Percentiles rank a stretch among this genome's conserved stretches.
Conservation (phyloP, 1,140 invertebrate species). For the Caenorhabditis remanei region DNA sequence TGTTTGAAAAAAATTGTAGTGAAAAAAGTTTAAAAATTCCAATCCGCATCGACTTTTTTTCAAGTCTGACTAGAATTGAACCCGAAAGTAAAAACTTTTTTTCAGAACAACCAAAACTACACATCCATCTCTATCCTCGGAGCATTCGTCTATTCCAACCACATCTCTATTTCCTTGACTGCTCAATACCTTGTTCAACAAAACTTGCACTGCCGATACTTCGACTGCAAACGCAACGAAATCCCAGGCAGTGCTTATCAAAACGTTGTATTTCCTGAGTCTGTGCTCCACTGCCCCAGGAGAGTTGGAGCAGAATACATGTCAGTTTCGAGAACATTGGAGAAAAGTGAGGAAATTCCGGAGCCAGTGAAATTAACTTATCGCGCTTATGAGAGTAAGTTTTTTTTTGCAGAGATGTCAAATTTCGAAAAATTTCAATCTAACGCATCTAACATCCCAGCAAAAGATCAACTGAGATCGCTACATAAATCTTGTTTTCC, state of each 20-base stretch:
- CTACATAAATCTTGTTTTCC: too few relatives aligned
- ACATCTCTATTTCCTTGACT: constrained; percentile 3
- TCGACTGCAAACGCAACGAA: constrained; percentile 11
- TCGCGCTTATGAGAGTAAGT: constrained; percentile 6
- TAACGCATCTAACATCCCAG: too few relatives aligned
- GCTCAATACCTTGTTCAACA: constrained; percentile 26
- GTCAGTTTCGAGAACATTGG: neutral
- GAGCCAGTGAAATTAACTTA: neutral
- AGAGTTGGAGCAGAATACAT: constrained; percentile 10
- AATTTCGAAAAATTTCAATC: too few relatives aligned
- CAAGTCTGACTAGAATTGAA: too few relatives aligned
- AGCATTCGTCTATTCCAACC: neutral
- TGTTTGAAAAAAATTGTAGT: too few relatives aligned
- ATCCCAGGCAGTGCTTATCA: neutral
- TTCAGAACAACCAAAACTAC: constrained; percentile 45
- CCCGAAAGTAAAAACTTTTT: too few relatives aligned
- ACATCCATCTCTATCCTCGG: neutral
- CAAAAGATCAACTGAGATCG: too few relatives aligned
- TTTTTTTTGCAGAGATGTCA: neutral
- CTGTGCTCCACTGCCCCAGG: constrained; percentile 15
- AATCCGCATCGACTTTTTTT: too few relatives aligned
- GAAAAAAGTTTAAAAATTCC: too few relatives aligned
- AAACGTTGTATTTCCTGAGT: constrained; percentile 10
- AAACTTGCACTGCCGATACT: constrained; percentile 14
- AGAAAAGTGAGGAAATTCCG: too few relatives aligned